Percentiles rank a stretch among this genome's conserved stretches.
phyloP scores from a whole-genome alignment of 2,113 vertebrate species.

The Lipophrys pholis region DNA sequence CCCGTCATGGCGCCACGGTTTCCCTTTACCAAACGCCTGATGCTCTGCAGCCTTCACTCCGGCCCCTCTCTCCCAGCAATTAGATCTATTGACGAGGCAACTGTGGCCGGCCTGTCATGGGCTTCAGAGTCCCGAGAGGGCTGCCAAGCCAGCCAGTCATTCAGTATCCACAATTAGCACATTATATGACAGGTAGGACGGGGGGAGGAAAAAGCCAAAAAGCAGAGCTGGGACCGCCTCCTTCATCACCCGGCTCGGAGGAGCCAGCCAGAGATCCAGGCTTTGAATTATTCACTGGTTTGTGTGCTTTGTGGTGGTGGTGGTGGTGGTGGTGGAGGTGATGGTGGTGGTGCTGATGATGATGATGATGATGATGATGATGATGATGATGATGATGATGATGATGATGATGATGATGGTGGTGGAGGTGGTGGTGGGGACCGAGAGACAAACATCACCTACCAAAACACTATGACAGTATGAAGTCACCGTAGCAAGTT shows the following conservation, averaged over 20 bases:
- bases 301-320: slow-evolving; percentile 57
- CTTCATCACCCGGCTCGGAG: slow-evolving; percentile 42
- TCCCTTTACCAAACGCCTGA: slow-evolving; percentile 76
- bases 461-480: slow-evolving; percentile 10
- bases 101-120: slow-evolving; percentile 66
- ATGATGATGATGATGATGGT: slow-evolving; percentile 26
- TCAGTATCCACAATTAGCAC: slow-evolving; percentile 77
- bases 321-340: neutral
- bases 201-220: too few species aligned
- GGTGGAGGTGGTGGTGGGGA: slow-evolving; percentile 59
- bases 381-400: neutral
- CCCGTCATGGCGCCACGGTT: slow-evolving; percentile 76
- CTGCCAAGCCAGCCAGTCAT: slow-evolving; percentile 64
- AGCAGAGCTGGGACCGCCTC: slow-evolving; percentile 37
- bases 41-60: slow-evolving; percentile 62
- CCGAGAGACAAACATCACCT: slow-evolving; percentile 44
- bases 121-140: slow-evolving; percentile 59
- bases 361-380: slow-evolving; percentile 48
- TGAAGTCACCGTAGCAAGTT: slow-evolving; percentile 3
- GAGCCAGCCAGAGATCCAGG: slow-evolving; percentile 62
- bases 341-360: too few species aligned
- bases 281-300: slow-evolving; percentile 77
- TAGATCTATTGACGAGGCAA: slow-evolving; percentile 79
- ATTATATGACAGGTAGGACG: slow-evolving; percentile 75
- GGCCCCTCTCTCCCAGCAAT: slow-evolving; percentile 74